Evolutionary conservation across 2,113 vertebrate species (phyloP).

Genomic region (Uria aalge): DNA sequence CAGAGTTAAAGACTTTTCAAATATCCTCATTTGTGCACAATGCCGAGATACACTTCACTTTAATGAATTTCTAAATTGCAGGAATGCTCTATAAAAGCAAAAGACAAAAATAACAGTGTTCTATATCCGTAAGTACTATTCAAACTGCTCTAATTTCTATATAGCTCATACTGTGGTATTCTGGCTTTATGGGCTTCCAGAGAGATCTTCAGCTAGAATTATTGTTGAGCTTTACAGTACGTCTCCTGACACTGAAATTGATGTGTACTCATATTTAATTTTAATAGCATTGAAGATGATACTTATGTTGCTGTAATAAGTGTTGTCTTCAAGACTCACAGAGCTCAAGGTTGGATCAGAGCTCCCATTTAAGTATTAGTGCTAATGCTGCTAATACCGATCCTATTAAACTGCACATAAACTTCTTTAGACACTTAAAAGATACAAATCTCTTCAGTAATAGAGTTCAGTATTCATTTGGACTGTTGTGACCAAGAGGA

Average conservation of each 20-base stretch:
- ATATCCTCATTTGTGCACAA: neutral
- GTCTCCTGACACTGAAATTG: constrained; percentile 24
- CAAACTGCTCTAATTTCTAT: neutral
- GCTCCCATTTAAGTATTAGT: neutral
- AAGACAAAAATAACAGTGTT: neutral
- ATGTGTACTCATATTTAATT: constrained; percentile 34
- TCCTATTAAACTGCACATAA: neutral
- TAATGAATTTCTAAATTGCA: neutral
- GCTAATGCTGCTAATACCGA: constrained; percentile 5
- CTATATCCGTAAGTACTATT: neutral
- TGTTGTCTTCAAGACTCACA: neutral
- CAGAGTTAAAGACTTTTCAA: neutral
- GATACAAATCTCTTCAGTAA: neutral
- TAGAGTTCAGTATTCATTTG: neutral
- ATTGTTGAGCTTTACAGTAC: constrained; percentile 37
- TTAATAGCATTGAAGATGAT: constrained; percentile 27
- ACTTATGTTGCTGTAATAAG: neutral
- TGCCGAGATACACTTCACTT: neutral
- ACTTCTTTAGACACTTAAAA: neutral
- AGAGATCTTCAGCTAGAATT: constrained; percentile 39
- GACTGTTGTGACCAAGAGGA: neutral
- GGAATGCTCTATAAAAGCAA: neutral
- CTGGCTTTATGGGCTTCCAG: constrained; percentile 15
- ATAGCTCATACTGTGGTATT: neutral
- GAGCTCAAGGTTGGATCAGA: neutral